These are phyloP conservation scores for Neodiprion pinetum DNA, from an alignment of 1,140 invertebrate species.

Conservation along the genomic window DNA sequence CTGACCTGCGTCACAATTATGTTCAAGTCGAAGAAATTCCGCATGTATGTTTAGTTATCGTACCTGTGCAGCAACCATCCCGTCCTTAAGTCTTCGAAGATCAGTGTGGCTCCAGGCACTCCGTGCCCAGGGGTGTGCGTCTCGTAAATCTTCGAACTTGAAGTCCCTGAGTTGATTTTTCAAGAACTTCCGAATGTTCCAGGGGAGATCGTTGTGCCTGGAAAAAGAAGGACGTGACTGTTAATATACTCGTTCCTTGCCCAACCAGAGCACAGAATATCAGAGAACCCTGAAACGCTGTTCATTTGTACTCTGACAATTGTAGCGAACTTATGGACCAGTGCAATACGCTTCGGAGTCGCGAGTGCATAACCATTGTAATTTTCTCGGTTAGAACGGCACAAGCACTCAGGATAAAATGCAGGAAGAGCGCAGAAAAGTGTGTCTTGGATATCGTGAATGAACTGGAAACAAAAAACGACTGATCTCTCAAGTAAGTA, in stretches of 20 bases:
- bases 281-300: background rate
- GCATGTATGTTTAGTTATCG: slow-evolving; percentile 17
- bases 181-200: slow-evolving; percentile 86
- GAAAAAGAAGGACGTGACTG: slow-evolving; percentile 49
- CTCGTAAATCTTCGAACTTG: slow-evolving; percentile 78
- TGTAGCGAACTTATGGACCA: background rate
- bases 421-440: background rate
- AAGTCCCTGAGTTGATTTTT: slow-evolving; percentile 86
- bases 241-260: slow-evolving; percentile 27
- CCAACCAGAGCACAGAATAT: background rate
- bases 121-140: slow-evolving; percentile 77
- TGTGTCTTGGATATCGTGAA: background rate
- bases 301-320: background rate
- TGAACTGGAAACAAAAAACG: background rate
- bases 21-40: background rate
- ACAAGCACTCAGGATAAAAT: background rate
- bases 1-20: no score
- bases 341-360: background rate
- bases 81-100: slow-evolving; percentile 77
- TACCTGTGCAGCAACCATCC: slow-evolving; percentile 87
- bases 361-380: background rate
- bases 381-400: background rate
- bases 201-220: slow-evolving; percentile 91
- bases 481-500: background rate
- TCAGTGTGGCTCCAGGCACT: slow-evolving; percentile 86